Evolutionary conservation across 2,888 invertebrate species (phyloP), one percentile per base, ranked within the genome.

Genomic region (Aleiodes alternator): DNA sequence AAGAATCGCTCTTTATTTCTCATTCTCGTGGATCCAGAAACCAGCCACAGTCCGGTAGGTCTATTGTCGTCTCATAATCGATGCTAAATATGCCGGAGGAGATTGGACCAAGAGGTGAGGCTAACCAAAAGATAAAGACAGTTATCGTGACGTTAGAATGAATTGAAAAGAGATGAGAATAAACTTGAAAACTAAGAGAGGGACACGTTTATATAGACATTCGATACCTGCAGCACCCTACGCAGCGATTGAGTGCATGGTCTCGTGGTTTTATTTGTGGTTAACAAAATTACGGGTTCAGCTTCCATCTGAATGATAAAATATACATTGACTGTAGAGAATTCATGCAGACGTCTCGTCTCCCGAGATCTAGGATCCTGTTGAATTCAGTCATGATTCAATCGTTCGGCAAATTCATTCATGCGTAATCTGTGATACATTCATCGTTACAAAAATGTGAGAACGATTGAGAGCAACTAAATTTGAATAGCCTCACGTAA

Each of bases 11-110:
- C 14, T 68, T 68, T 68, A 68, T 51, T 51, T 68, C 50, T 68
- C 34, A 68, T 64, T 64, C 64, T 48, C 16, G 48, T 43, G 7
- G 23, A 38, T 61, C 61, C 61, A 43, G 64, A 48, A 48, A 14
- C 77, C 76, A 75, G 71, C 73, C 77, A 78, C 82, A 82, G 83
- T 82, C 84, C 83, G 82, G 83, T 83, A 81, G 85, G 85, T 85
- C 86, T 85, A 86, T 86, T 83, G 85, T 86, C 84, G 84, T 84
- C 84, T 86, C 82, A 84, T 86, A 86, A 86, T 86, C 86, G 85
- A 86, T 85, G 85, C 84, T 86, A 85, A 86, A 85, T 85, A 85
- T 82, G 80, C 83, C 77, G 79, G 59, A 76, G 64, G 78, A 74
- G 76, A 76, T 76, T 70, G 78, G 68, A 43, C 71, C 73, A 72